These are phyloP conservation scores for Enteromius treurensis DNA, from an alignment of 2,797 vertebrate genomes.

Conservation along the genomic window DNA sequence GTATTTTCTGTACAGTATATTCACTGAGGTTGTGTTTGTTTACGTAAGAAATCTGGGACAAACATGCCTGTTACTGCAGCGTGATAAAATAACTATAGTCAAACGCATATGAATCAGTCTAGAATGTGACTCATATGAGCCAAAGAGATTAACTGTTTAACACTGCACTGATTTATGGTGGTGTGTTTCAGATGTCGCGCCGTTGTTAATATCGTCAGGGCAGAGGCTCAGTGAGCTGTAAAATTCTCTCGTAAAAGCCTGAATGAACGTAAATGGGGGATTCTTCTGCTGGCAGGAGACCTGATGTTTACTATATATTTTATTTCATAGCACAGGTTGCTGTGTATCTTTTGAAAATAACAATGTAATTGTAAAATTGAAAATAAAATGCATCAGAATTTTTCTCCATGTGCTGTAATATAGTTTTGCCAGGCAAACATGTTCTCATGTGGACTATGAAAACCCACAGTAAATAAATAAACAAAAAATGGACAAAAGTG, in stretches of 20 bases:
- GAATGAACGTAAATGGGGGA: slow-evolving; percentile 49
- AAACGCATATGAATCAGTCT: not conserved
- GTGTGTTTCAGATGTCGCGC: slow-evolving; percentile 44
- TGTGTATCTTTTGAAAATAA: slow-evolving; percentile 9
- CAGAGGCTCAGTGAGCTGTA: slow-evolving; percentile 49
- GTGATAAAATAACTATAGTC: not conserved
- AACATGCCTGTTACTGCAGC: not conserved
- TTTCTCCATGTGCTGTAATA: not conserved
- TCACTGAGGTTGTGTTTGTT: slow-evolving; percentile 16
- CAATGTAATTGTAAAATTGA: slow-evolving; percentile 2
- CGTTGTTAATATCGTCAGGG: slow-evolving; percentile 57
- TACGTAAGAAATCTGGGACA: not conserved
- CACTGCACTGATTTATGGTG: slow-evolving; percentile 56
- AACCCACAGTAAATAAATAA: not conserved
- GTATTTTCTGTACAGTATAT: slow-evolving; percentile 7
- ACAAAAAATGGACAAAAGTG: not conserved
- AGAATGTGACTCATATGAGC: slow-evolving; percentile 2
- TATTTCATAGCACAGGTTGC: slow-evolving; percentile 13
- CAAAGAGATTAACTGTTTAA: slow-evolving; percentile 55
- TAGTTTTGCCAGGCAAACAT: not conserved
- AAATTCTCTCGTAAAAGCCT: slow-evolving; percentile 60
- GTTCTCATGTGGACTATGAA: not conserved
- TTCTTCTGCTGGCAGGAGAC: slow-evolving; percentile 37
- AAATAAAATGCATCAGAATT: not conserved
- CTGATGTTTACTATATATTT: slow-evolving; percentile 25